Evolutionary conservation across 1,140 invertebrate genomes (phyloP).

Genomic region (Portunus trituberculatus): DNA sequence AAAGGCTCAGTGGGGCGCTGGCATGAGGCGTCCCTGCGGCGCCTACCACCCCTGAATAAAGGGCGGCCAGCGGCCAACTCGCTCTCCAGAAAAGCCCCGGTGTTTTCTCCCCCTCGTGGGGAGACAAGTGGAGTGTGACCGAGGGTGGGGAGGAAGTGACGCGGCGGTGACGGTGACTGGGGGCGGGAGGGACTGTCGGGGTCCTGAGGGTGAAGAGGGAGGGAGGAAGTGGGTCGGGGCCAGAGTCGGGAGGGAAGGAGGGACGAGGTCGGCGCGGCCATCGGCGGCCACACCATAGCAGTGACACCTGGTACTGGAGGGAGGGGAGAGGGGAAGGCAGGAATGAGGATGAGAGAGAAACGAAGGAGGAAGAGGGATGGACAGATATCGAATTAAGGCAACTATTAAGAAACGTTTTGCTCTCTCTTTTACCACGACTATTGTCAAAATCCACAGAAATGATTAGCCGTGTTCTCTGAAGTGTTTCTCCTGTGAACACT

Average conservation of each 20-base stretch:
- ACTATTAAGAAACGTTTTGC: no score
- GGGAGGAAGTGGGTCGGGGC: slow-evolving; percentile 6
- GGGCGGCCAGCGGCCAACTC: background rate
- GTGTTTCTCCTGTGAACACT: no score
- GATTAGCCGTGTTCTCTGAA: no score
- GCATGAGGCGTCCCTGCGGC: background rate
- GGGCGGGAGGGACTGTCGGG: background rate
- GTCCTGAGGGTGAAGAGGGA: slow-evolving; percentile 8
- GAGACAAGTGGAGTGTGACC: background rate
- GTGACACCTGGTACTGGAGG: background rate
- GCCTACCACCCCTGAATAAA: background rate
- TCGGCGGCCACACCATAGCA: no score
- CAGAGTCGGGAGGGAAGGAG: background rate
- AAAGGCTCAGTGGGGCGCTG: background rate
- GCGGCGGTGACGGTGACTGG: background rate
- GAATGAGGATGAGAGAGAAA: background rate
- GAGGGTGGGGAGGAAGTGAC: background rate
- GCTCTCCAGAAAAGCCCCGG: background rate
- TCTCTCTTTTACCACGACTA: no score
- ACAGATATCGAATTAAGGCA: no score
- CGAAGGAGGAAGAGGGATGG: background rate
- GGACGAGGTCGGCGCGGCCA: background rate
- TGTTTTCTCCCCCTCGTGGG: background rate
- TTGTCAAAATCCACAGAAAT: no score
- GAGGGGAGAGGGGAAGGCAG: background rate